Conservation (phyloP, 2,888 invertebrate genomes). For the Hydropsyche betteni region DNA sequence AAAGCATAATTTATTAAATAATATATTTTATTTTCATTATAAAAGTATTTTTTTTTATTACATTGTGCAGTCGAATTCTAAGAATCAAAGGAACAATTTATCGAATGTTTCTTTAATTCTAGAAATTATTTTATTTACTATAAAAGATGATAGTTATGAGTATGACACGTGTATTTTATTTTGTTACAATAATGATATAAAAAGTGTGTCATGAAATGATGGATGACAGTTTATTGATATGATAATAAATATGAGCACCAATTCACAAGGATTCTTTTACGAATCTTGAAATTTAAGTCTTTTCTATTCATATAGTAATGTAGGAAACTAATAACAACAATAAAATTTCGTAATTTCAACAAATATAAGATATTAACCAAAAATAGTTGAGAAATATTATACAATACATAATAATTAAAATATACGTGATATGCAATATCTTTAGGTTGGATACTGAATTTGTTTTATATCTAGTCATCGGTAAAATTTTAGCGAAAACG, state of each 20-base stretch:
- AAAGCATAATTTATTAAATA: slow-evolving; percentile 2
- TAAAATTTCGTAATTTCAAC: background rate
- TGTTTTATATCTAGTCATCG: no score
- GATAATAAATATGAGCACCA: slow-evolving; percentile 51
- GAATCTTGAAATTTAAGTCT: slow-evolving; percentile 27
- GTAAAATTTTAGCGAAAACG: no score
- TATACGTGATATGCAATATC: slow-evolving; percentile 4
- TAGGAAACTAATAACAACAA: slow-evolving; percentile 21
- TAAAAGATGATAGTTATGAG: slow-evolving; percentile 14
- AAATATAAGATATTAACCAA: background rate
- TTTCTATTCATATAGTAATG: slow-evolving; percentile 23
- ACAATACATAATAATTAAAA: slow-evolving; percentile 6
- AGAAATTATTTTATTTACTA: slow-evolving; percentile 12
- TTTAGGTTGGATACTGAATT: no score
- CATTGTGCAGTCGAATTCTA: slow-evolving; percentile 38
- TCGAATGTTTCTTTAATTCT: slow-evolving; percentile 19
- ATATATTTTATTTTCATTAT: slow-evolving; percentile 30
- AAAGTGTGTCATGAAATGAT: slow-evolving; percentile 16
- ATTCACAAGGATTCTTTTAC: slow-evolving; percentile 38
- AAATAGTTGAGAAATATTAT: background rate
- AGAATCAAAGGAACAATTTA: slow-evolving; percentile 19
- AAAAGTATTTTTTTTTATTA: slow-evolving; percentile 36
- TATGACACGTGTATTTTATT: slow-evolving; percentile 16
- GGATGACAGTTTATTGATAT: slow-evolving; percentile 45
- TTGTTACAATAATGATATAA: slow-evolving; percentile 28